Conservation (phyloP, 2,888 invertebrate species). For the Electrophaes corylata region DNA sequence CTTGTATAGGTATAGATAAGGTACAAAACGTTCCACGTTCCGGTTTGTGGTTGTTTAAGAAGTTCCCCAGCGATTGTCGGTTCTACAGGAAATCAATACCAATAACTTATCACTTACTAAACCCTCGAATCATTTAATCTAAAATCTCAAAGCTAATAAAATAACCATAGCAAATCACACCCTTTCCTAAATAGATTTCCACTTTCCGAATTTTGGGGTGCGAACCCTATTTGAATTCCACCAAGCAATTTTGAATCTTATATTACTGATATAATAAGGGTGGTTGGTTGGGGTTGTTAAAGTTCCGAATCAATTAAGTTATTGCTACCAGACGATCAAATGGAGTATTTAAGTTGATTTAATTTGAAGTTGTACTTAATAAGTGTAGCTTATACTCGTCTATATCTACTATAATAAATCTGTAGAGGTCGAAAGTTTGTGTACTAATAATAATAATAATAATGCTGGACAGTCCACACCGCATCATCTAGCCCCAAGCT, state of each 20-base stretch:
- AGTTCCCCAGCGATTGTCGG: not conserved
- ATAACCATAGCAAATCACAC: conserved; percentile 78
- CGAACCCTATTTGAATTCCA: conserved; percentile 6
- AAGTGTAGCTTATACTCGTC: not conserved
- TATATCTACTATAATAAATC: too few relatives aligned
- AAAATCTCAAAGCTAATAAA: conserved; percentile 70
- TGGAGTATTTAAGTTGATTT: conserved; percentile 40
- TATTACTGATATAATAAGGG: conserved; percentile 1
- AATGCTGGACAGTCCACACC: too few relatives aligned
- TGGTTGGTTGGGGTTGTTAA: conserved; percentile 42
- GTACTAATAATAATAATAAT: too few relatives aligned
- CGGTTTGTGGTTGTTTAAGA: not conserved
- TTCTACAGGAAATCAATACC: not conserved
- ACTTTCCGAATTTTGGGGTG: conserved; percentile 44
- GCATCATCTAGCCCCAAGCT: too few relatives aligned
- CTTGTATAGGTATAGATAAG: too few relatives aligned
- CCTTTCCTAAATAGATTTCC: conserved; percentile 73
- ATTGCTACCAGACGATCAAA: conserved; percentile 58
- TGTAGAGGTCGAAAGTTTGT: too few relatives aligned
- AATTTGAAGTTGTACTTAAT: conserved; percentile 30
- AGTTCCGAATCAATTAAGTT: conserved; percentile 76
- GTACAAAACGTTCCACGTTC: too few relatives aligned
- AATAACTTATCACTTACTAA: conserved; percentile 30
- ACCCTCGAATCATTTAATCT: conserved; percentile 64
- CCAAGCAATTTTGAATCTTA: conserved; percentile 18